Base-by-base conservation (phyloP, 2,797 vertebrate genomes). In the Sebastes nivosus region DNA sequence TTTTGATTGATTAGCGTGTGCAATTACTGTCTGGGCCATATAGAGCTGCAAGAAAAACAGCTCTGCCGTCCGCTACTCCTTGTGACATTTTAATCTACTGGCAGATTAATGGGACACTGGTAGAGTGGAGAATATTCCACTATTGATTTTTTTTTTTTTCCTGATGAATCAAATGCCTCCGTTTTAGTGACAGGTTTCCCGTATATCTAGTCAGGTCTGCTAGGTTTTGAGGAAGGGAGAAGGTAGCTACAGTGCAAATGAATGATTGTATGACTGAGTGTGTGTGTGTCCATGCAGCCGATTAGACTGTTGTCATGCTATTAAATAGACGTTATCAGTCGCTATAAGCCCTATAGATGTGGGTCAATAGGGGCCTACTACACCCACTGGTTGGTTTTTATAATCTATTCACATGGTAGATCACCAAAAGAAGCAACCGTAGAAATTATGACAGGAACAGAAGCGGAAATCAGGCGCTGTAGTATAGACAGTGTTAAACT, bases 21-120 rank as follows among this genome's bases (percentile, higher is more conserved):
- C 92, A 93, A 94, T 95, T 94, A 94, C 93, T 89, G 92, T 95
- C 94, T 79, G 79, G 66, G 77, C 75, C 75, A 36, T 36, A 38
- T 36, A 38, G 87, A 81, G 81, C 77, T 4, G 86, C 76, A 71
- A 93, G 92, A 95, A 89, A 91, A 94, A 94, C 87, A 88, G 76
- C 88, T 81, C 73, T 4, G 75, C 76, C 54, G 25, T 71, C 70
- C 63, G 64, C 89, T 74, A 46, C 81, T 79, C 66, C 8, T 63
- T 2, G 71, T 93, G 94, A 95, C 93, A 87, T 93, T 94, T 95
- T 94, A 93, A 95, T 95, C 93, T 94, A 88, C 75, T 68, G 4
- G 72, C 84, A 92, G 92, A 95, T 95, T 93, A 93, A 95, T 95
- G 93, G 91, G 74, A 85, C 87, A 83, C 80, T 63, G 86, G 85